phyloP scores from a whole-genome alignment of 1,140 invertebrate species.

The Oncopeltus fasciatus region DNA sequence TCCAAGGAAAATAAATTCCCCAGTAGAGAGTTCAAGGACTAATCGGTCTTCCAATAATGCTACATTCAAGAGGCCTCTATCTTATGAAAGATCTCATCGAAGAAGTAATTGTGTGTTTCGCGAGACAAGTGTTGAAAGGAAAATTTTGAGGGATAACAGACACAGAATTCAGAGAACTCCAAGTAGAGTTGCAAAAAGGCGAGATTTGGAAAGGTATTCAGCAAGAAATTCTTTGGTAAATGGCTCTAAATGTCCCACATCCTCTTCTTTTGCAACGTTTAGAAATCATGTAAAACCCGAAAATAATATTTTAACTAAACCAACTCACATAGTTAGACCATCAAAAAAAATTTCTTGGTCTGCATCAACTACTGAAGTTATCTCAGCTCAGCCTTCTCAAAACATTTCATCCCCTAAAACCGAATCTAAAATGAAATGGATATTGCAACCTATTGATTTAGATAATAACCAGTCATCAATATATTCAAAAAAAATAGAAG shows the following conservation, averaged over 20 bases:
- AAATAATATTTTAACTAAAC: neutral
- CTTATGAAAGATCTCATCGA: neutral
- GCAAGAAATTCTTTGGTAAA: neutral
- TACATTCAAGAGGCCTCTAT: neutral
- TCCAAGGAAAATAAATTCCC: neutral
- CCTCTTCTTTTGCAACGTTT: too few species aligned
- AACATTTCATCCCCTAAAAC: neutral
- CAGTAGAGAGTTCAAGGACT: neutral
- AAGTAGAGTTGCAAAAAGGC: neutral
- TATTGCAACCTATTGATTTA: neutral
- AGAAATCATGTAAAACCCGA: too few species aligned
- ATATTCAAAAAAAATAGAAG: neutral
- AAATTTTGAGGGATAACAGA: neutral
- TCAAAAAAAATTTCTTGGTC: neutral
- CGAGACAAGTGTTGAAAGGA: neutral
- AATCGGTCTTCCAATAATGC: neutral
- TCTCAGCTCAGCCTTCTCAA: neutral
- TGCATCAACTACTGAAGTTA: neutral
- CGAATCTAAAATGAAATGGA: neutral
- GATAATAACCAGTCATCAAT: neutral
- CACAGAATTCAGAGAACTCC: neutral
- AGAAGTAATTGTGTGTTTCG: neutral
- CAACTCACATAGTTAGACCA: neutral
- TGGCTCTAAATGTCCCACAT: too few species aligned
- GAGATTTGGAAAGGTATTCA: neutral